A percentile compares a stretch with the other conserved stretches of the same genome.
Conservation (phyloP, 2,888 invertebrate genomes). For the Drosophila maculinotata region DNA sequence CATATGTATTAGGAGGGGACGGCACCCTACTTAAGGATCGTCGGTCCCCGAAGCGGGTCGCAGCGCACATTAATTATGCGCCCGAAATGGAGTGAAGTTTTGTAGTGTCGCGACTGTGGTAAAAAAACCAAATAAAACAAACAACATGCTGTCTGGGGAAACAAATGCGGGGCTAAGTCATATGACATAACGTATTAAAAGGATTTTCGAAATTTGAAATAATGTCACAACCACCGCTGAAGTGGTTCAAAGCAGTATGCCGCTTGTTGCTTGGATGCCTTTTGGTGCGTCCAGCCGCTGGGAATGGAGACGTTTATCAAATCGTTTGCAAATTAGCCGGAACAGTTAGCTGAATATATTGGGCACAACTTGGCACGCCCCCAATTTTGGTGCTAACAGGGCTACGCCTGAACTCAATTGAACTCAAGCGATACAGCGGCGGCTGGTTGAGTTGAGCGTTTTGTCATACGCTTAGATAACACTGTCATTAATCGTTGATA, state of each 20-base stretch:
- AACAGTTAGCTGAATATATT: slow-evolving; percentile 45
- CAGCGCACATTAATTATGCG: slow-evolving; percentile 80
- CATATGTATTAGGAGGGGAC: slow-evolving; percentile 64
- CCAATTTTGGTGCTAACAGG: slow-evolving; percentile 2
- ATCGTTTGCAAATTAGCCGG: slow-evolving; percentile 60
- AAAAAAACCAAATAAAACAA: slow-evolving; percentile 39
- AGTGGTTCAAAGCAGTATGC: slow-evolving; percentile 40
- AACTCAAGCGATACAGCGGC: slow-evolving; percentile 57
- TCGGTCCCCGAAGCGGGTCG: slow-evolving; percentile 62
- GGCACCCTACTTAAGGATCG: slow-evolving; percentile 73
- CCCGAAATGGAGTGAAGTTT: slow-evolving; percentile 40
- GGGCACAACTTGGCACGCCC: slow-evolving; percentile 49
- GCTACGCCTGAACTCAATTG: slow-evolving; percentile 55
- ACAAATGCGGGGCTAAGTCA: slow-evolving; percentile 48
- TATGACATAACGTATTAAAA: slow-evolving; percentile 65
- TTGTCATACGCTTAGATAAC: slow-evolving; percentile 68
- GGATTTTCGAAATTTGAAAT: slow-evolving; percentile 59
- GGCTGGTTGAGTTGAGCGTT: slow-evolving; percentile 28
- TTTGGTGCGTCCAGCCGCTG: not conserved
- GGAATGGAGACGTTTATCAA: slow-evolving; percentile 47
- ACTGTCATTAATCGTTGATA: slow-evolving; percentile 71
- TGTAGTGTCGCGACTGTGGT: slow-evolving; percentile 43
- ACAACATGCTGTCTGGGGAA: slow-evolving; percentile 42
- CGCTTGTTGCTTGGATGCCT: slow-evolving; percentile 17
- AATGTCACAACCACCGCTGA: slow-evolving; percentile 29